These are phyloP conservation scores for Pelusios castaneus DNA, from an alignment of 2,113 vertebrate species.

Conservation along the genomic window DNA sequence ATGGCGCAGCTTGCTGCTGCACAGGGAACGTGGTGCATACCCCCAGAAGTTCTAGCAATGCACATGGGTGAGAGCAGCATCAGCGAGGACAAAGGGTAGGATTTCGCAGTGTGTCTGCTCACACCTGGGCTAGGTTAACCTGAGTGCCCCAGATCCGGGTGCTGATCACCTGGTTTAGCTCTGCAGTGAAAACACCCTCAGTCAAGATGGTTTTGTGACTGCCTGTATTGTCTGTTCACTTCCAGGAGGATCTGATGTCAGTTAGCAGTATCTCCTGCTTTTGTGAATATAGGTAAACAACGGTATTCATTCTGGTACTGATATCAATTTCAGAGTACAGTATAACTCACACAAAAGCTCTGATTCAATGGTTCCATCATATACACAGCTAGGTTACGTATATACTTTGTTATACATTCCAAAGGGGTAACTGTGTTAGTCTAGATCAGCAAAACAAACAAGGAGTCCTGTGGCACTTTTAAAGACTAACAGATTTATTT, in stretches of 20 bases:
- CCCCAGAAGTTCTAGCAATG: neutral
- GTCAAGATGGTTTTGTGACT: neutral
- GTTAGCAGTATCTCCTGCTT: neutral
- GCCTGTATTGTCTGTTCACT: neutral
- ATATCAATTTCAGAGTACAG: neutral
- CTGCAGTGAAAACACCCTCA: neutral
- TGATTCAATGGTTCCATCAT: neutral
- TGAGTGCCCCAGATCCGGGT: accelerated
- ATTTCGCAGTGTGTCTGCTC: neutral
- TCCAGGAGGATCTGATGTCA: too few relatives aligned
- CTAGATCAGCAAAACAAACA: too few relatives aligned
- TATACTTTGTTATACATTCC: neutral
- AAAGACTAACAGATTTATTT: too few relatives aligned
- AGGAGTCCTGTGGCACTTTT: too few relatives aligned
- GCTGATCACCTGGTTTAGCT: neutral
- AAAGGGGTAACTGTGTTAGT: too few relatives aligned
- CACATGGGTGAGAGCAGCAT: neutral
- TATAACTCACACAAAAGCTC: neutral
- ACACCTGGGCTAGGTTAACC: neutral
- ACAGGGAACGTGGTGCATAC: neutral
- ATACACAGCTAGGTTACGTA: neutral
- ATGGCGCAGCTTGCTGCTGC: neutral
- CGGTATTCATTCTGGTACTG: neutral
- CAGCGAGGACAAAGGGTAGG: neutral
- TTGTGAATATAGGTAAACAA: neutral